Base-by-base conservation (phyloP, 2,888 invertebrate genomes). In the Tridacna gigas region DNA sequence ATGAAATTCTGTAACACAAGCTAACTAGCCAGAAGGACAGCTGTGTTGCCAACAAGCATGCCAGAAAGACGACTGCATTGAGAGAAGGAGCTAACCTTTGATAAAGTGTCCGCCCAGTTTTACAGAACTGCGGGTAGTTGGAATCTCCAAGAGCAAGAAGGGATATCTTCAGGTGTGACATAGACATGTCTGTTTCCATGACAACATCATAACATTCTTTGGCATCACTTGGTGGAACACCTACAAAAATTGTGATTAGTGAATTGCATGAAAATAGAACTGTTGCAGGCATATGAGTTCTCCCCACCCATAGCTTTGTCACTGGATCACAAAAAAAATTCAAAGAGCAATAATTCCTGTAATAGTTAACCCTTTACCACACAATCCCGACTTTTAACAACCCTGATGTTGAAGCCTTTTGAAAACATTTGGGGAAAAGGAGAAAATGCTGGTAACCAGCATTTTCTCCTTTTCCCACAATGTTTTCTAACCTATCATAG, bases 71-170 rank as follows among this genome's bases (percentile, higher is more conserved):
- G n/a, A n/a, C n/a, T n/a, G n/a, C n/a, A 37, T 4, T 37, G 37
- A 37, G 37, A 37, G 37, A 25, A 66, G 28, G n/a, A 20, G 28
- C 56, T 71, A 37, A 91, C 92, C 90, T 91, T 66, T 84, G n/a
- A 78, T 90, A 79, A 11, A 92, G 60, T 3, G 74, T 73, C 67
- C 79, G 88, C 11, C 92, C 92, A 37, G 90, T 88, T 74, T 88
- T 88, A 77, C 92, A 92, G 86, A 88, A 92, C 69, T 91, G 91
- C 47, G 91, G 89, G 82, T 92, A 92, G 84, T 91, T 92, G 2
- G 91, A 88, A 82, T 92, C 92, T 5, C 92, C 92, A 4, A 91
- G 83, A 12, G 91, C 92, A 47, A 92, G 84, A 0, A 91, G 88
- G 25, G 91, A 89, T 77, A 85, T 91, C n/a, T 79, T 80, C 1